phyloP scores from a whole-genome alignment of 2,797 vertebrate species.

The Glossophaga mutica region DNA sequence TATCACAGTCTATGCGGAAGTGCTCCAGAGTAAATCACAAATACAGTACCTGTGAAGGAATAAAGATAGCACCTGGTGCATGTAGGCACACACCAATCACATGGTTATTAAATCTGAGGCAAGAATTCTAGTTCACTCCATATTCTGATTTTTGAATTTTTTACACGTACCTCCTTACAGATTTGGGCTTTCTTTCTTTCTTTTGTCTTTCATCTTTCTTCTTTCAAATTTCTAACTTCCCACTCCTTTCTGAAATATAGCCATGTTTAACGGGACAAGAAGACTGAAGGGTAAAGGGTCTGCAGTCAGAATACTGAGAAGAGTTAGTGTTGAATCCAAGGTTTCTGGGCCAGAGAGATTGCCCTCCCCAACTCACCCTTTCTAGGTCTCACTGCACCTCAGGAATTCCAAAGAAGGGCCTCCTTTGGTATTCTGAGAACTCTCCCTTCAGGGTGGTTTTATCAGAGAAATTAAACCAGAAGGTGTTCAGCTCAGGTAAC shows the following conservation, averaged over 20 bases:
- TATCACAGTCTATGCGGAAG: not conserved
- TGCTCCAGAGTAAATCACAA: not conserved
- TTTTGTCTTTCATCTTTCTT: not conserved
- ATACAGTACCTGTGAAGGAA: not conserved
- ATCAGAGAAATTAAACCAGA: slow-evolving; percentile 57
- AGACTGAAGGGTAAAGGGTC: not conserved
- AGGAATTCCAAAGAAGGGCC: slow-evolving; percentile 28
- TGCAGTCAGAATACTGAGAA: not conserved
- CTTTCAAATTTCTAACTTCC: not conserved
- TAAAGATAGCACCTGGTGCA: not conserved
- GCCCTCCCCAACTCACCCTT: not conserved
- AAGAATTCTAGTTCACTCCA: not conserved
- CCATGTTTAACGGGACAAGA: not conserved
- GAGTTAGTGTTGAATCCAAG: not conserved
- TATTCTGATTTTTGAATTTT: not conserved
- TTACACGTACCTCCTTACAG: not conserved
- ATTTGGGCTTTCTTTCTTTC: not conserved
- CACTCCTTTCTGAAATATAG: not conserved
- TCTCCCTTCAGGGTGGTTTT: slow-evolving; percentile 41
- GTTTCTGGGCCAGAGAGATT: not conserved
- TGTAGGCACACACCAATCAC: not conserved
- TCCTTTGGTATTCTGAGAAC: slow-evolving; percentile 40
- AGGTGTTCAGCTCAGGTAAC: slow-evolving; percentile 56
- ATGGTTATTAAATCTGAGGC: not conserved
- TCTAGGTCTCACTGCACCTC: not conserved